These are phyloP conservation scores for Drosophila tropicalis DNA, from an alignment of 1,140 invertebrate species.

Conservation along the genomic window DNA sequence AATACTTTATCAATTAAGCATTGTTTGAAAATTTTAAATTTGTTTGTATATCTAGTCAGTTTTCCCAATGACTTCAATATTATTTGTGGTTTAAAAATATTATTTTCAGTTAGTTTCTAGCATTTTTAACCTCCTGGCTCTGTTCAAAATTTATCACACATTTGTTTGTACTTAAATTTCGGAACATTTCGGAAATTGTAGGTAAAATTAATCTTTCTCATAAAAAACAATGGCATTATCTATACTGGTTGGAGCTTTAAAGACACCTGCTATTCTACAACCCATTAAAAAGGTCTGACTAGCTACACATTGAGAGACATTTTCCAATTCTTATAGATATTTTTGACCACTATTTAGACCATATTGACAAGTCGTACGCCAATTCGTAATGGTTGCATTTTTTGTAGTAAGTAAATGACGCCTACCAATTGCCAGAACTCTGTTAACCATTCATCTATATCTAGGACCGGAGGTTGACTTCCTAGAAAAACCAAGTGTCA, in stretches of 20 bases:
- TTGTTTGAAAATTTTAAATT: no score
- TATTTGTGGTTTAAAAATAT: background rate
- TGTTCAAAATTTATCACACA: background rate
- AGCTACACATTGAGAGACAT: background rate
- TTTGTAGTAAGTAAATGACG: slow-evolving; percentile 20
- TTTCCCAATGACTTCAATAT: background rate
- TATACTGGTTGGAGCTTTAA: slow-evolving; percentile 5
- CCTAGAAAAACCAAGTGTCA: slow-evolving; percentile 26
- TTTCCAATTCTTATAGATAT: background rate
- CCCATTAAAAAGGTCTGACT: slow-evolving; percentile 24
- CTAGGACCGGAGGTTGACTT: slow-evolving; percentile 26
- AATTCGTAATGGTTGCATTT: slow-evolving; percentile 5
- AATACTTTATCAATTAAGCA: no score
- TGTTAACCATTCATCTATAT: background rate
- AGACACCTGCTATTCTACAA: background rate
- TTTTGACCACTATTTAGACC: background rate
- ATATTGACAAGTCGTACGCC: no score
- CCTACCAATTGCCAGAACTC: background rate
- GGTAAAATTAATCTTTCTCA: background rate
- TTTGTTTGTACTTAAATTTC: background rate
- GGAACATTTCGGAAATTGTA: background rate
- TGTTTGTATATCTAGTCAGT: background rate
- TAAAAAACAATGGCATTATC: slow-evolving; percentile 35
- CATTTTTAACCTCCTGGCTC: background rate
- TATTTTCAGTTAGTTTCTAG: background rate